These are phyloP conservation scores for Cichladusa arquata DNA, from an alignment of 2,113 vertebrate genomes.

Conservation along the genomic window DNA sequence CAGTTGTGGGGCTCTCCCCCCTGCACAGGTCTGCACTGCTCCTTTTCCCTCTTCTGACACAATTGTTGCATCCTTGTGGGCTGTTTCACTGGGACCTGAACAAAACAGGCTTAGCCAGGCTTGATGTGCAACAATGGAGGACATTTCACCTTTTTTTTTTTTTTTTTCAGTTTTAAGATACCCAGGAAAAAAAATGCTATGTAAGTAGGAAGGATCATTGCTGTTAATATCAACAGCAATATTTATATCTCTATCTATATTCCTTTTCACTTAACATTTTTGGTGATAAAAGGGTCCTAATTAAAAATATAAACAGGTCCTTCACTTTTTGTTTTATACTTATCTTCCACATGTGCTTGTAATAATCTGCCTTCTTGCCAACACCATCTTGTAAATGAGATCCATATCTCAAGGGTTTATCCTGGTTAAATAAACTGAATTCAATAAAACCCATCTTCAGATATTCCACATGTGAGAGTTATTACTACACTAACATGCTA, in stretches of 20 bases:
- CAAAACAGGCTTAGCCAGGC: neutral
- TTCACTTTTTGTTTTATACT: constrained; percentile 67
- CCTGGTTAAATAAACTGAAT: constrained; percentile 81
- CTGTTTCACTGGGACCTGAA: neutral
- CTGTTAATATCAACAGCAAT: neutral
- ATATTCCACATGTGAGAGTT: constrained; percentile 77
- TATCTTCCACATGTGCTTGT: constrained; percentile 77
- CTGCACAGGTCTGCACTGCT: accelerated
- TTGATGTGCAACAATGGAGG: neutral
- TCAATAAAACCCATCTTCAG: constrained; percentile 80
- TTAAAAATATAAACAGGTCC: constrained; percentile 59
- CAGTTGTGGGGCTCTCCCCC: accelerated
- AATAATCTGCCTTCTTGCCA: constrained; percentile 76
- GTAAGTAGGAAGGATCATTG: neutral
- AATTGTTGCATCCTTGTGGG: neutral
- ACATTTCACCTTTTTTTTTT: neutral
- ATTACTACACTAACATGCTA: constrained; percentile 78
- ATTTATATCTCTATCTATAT: neutral
- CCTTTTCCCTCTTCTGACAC: neutral
- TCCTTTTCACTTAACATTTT: constrained; percentile 34
- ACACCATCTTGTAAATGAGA: constrained; percentile 82
- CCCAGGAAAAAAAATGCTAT: neutral
- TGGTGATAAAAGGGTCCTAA: constrained; percentile 36
- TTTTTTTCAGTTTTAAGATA: neutral
- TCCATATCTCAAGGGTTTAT: constrained; percentile 77